Conservation (phyloP, 2,797 vertebrate genomes). For the Sarcoramphus papa region DNA sequence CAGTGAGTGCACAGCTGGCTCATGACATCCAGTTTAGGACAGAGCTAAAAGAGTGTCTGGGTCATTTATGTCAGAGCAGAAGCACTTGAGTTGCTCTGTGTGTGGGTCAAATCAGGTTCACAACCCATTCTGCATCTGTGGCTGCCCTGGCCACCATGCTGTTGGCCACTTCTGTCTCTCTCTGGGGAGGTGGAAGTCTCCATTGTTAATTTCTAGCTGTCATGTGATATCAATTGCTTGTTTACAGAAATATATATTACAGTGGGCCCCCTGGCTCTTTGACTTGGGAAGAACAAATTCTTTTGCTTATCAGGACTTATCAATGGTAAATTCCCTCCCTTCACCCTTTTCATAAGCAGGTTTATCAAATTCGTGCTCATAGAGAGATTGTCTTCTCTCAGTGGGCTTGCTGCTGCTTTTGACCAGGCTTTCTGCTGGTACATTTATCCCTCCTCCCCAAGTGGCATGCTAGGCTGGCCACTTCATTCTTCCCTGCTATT, state of each 20-base stretch:
- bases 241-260: neutral
- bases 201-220: neutral
- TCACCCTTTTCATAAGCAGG: neutral
- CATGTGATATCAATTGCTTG: neutral
- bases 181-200: neutral
- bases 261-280: neutral
- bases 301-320: neutral
- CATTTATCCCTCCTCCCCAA: neutral
- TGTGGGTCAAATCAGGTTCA: neutral
- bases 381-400: neutral
- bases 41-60: conserved; percentile 86
- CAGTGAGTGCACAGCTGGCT: conserved; percentile 75
- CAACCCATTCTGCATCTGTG: neutral
- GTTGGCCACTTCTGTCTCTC: neutral
- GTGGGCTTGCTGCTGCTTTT: neutral
- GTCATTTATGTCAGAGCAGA: conserved; percentile 86
- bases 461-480: neutral
- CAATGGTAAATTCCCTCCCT: neutral
- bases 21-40: conserved; percentile 78
- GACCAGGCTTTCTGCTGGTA: neutral
- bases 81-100: conserved; percentile 66
- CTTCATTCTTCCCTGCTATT: neutral
- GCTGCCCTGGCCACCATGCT: neutral
- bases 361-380: neutral
- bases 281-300: neutral